Percentiles rank a stretch among this genome's conserved stretches.
Conservation (phyloP, 2,797 vertebrate species). For the Threskiornis aethiopicus region DNA sequence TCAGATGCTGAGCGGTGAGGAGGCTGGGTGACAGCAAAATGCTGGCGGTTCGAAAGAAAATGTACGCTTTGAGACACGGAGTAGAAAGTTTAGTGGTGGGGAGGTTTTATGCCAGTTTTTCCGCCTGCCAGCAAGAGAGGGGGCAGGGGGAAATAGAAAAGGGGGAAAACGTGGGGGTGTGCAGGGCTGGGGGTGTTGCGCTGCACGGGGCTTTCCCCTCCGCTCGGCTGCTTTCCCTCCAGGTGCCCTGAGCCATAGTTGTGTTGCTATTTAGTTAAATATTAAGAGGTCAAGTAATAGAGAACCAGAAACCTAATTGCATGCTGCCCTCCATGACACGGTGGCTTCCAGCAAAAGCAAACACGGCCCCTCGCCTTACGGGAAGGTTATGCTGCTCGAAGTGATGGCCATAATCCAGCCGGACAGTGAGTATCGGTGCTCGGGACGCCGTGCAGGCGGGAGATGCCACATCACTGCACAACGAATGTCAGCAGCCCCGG, state of each 20-base stretch:
- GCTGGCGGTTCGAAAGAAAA: not conserved
- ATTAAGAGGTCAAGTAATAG: constrained; percentile 21
- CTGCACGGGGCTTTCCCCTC: not conserved
- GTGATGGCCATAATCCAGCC: not conserved
- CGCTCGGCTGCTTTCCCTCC: not conserved
- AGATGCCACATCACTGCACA: not conserved
- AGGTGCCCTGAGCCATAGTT: not conserved
- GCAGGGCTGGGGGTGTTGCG: not conserved
- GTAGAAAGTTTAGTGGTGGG: not conserved
- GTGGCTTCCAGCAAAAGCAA: not conserved
- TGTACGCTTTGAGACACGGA: fast-evolving
- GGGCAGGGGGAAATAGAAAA: not conserved
- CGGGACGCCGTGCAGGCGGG: fast-evolving
- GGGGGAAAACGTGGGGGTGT: not conserved
- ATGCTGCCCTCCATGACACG: not conserved
- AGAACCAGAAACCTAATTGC: not conserved
- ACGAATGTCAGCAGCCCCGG: not conserved
- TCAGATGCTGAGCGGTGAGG: fast-evolving
- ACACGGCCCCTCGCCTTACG: fast-evolving
- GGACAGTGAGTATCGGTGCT: fast-evolving
- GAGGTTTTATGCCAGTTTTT: not conserved
- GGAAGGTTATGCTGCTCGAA: not conserved
- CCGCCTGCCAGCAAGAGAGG: not conserved
- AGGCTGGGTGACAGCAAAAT: not conserved
- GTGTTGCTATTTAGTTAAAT: constrained; percentile 40